A percentile compares a stretch with the other conserved stretches of the same genome.
These are phyloP conservation scores for Dromas ardeola DNA, from an alignment of 2,113 vertebrate species.

Conservation along the genomic window DNA sequence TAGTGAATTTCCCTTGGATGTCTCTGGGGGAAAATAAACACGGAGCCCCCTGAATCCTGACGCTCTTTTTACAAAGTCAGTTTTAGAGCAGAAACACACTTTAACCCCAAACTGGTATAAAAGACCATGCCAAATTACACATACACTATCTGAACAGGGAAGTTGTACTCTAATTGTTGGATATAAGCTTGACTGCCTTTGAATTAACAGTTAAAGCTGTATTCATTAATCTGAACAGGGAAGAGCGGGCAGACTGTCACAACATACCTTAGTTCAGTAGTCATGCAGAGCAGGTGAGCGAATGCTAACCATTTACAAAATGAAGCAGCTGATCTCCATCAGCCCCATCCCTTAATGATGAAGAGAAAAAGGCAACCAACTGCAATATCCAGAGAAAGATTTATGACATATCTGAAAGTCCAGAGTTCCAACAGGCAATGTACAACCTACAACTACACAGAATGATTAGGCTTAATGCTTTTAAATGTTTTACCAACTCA, in stretches of 20 bases:
- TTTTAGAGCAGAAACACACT: not conserved
- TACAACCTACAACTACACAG: slow-evolving; percentile 24
- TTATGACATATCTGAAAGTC: slow-evolving; percentile 32
- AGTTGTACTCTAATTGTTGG: slow-evolving; percentile 77
- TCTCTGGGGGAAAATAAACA: not conserved
- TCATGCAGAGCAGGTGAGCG: slow-evolving; percentile 70
- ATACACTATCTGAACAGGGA: slow-evolving; percentile 53
- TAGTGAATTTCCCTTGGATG: not conserved
- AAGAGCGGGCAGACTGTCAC: slow-evolving; percentile 75
- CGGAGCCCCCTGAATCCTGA: not conserved
- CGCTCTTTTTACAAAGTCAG: not conserved
- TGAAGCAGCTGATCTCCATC: slow-evolving; percentile 46
- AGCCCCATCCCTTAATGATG: not conserved
- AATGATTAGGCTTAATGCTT: slow-evolving; percentile 63
- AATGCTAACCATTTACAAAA: slow-evolving; percentile 39
- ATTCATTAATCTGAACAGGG: slow-evolving; percentile 79
- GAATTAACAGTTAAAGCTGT: slow-evolving; percentile 78
- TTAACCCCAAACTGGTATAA: slow-evolving; percentile 17
- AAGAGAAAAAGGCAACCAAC: slow-evolving; percentile 25
- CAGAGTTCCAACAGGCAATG: not conserved
- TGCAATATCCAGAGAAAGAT: not conserved
- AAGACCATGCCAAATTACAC: slow-evolving; percentile 15
- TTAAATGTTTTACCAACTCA: slow-evolving; percentile 45
- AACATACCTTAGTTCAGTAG: slow-evolving; percentile 76
- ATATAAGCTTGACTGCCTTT: slow-evolving; percentile 78